Conservation (phyloP, 2,113 vertebrate genomes). For the Mus pahari region DNA sequence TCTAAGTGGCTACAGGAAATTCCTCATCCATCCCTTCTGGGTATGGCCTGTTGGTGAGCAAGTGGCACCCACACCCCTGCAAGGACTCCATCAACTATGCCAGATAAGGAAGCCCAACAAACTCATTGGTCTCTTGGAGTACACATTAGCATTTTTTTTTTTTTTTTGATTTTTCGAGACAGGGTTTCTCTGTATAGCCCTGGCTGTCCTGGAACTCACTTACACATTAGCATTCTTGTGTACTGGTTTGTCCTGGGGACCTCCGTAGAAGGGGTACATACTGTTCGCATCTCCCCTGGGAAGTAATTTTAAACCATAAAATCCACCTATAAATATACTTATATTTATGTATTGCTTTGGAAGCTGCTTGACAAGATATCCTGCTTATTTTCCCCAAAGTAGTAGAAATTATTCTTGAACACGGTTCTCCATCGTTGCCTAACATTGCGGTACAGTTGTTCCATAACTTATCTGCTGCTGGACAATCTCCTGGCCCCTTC, state of each 20-base stretch:
- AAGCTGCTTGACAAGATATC: conserved; percentile 24
- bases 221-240: neutral
- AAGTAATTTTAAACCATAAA: neutral
- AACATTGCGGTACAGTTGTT: neutral
- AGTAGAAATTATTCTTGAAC: conserved; percentile 4
- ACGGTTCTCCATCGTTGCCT: neutral
- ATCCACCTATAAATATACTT: neutral
- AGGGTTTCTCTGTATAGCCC: no score
- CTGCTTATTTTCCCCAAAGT: neutral
- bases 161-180: no score
- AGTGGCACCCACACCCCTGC: neutral
- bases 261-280: neutral
- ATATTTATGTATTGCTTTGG: conserved; percentile 5
- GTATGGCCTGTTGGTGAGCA: neutral
- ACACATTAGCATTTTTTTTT: neutral
- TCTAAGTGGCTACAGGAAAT: neutral
- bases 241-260: neutral
- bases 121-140: no score
- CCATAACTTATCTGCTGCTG: neutral
- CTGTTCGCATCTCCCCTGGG: neutral
- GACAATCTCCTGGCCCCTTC: conserved; percentile 9
- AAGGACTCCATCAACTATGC: neutral
- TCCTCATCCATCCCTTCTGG: neutral
- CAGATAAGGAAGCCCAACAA: neutral
- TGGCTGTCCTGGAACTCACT: no score